phyloP scores from a whole-genome alignment of 2,113 vertebrate genomes.

The Empidonax traillii region DNA sequence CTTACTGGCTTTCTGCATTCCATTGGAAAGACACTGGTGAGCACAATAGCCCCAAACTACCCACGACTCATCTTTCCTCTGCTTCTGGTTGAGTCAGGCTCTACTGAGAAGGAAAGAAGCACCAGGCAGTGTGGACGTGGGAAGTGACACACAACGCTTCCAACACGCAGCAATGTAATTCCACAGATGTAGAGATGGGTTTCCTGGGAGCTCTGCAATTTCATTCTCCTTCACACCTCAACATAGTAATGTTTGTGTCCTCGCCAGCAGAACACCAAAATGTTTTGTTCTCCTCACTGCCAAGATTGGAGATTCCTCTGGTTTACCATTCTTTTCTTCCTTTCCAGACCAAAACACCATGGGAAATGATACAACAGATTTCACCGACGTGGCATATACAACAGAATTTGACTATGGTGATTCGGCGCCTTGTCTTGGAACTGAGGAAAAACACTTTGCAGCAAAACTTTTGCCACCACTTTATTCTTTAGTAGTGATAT shows the following conservation, averaged over 20 bases:
- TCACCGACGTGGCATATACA: not conserved
- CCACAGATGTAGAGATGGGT: not conserved
- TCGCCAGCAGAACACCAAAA: not conserved
- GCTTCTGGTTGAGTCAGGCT: not conserved
- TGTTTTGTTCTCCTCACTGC: not conserved
- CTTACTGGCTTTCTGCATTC: not conserved
- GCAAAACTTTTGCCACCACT: conserved; percentile 73
- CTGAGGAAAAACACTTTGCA: not conserved
- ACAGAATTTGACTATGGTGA: not conserved
- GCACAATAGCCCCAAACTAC: not conserved
- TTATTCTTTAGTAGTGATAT: conserved; percentile 79
- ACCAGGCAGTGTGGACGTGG: rapidly evolving
- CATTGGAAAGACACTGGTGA: not conserved
- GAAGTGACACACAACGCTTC: not conserved
- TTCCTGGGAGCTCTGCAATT: not conserved
- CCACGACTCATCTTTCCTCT: not conserved
- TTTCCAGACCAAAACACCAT: not conserved
- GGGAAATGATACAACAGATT: not conserved
- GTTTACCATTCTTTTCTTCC: not conserved
- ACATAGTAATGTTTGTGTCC: not conserved
- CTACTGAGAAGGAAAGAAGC: rapidly evolving
- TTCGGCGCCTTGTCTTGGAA: not conserved
- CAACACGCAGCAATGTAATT: not conserved
- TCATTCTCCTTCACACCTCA: not conserved
- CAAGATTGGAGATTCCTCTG: not conserved